Base-by-base conservation (phyloP, 2,797 vertebrate species). In the Phoebastria nigripes region DNA sequence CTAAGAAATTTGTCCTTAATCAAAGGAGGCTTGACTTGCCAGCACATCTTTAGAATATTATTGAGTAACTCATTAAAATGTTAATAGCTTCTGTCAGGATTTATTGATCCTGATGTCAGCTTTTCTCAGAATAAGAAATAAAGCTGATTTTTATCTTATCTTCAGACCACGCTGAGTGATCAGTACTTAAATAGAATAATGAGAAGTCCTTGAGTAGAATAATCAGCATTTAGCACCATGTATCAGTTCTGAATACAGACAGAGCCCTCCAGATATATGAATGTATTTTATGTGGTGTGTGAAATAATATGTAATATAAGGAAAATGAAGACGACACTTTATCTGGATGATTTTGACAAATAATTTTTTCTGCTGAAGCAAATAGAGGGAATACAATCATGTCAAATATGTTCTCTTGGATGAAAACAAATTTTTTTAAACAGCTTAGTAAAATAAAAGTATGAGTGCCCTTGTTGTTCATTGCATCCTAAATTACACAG, bases 31-130 rank as follows among this genome's bases (percentile, higher is more conserved):
- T 82, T 92, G 97, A 97, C 97, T 97, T 94, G 19, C 83, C 77
- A 98, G 96, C 94, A 95, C 89, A 89, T 93, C 87, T 93, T 97
- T 93, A 95, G 94, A 98, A 97, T 98, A 97, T 97, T 96, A 97
- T 96, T 84, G 92, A 97, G 97, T 82, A 96, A 97, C 97, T 98
- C 97, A 97, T 98, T 98, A 98, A 97, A 96, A 98, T 98, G 98
- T 94, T 98, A 98, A 98, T 98, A 73, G 98, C 96, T 98, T 97
- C 98, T 98, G 97, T 98, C 98, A 92, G 56, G 97, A 84, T 65
- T 63, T 98, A 98, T 98, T 98, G 98, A 98, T 98, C 96, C 62
- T 56, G 74, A 96, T 98, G 98, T 98, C 98, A 98, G 87, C 96
- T 95, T 93, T 85, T 94, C 95, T 85, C 86, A 84, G 97, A 96